Conservation (phyloP, 2,888 invertebrate species). For the Pyrochroa serraticornis region DNA sequence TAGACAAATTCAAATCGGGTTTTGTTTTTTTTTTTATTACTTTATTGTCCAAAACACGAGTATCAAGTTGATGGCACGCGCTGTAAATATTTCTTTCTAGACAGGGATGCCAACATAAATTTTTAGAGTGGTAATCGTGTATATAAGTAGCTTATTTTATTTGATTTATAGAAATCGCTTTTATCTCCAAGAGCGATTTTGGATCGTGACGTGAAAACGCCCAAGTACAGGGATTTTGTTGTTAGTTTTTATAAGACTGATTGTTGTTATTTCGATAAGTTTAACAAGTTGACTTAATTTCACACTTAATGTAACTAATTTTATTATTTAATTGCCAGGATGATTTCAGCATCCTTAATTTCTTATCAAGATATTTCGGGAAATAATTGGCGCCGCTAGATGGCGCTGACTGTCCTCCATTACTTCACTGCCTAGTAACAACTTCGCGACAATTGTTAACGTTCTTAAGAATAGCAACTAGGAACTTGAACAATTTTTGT, state of each 20-base stretch:
- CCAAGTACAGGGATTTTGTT: slow-evolving; percentile 19
- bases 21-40: no score
- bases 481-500: no score
- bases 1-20: no score
- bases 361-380: no score
- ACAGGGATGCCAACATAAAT: slow-evolving; percentile 1
- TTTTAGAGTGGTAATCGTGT: slow-evolving; percentile 16
- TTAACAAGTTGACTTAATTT: slow-evolving; percentile 11
- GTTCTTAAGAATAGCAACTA: no score
- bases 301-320: background rate
- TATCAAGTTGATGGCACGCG: no score
- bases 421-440: background rate
- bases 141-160: slow-evolving; percentile 4
- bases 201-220: slow-evolving; percentile 7
- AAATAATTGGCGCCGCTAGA: no score
- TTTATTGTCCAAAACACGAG: no score
- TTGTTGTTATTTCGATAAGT: slow-evolving; percentile 10
- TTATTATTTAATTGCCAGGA: background rate
- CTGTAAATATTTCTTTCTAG: slow-evolving; percentile 17
- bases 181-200: no score
- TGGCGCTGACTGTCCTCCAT: no score
- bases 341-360: no score
- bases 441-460: no score
- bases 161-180: slow-evolving; percentile 16
- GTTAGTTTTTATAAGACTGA: slow-evolving; percentile 27